Evolutionary conservation across 2,888 invertebrate species (phyloP), one percentile per base, ranked within the genome.

Genomic region (Pharmacophagus antenor): DNA sequence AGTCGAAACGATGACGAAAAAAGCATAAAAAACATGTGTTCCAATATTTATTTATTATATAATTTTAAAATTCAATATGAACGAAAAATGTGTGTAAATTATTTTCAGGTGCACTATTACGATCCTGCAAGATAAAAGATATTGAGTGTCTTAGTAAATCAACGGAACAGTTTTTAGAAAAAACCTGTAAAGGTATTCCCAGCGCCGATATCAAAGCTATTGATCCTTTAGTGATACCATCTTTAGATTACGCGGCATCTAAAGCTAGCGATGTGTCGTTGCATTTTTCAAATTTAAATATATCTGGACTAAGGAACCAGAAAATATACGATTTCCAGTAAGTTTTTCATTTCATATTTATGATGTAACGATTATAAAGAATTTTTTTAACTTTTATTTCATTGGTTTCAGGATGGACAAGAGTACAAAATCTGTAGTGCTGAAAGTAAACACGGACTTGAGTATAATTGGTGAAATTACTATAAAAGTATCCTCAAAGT

Each of bases 301-400:
- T 88, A 6, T 77, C 77, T 1, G 88, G 88, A 31, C 63, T 88
- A 56, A 84, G 77, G 59, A 70, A 77, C 52, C 79, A 79, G 63
- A 71, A 77, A 54, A 76, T 87, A 58, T 74, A 76, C 0, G 76
- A 81, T 37, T 84, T 85, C 61, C 71, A 76, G 87, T 86, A 72
- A 80, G 84, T n/a, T n/a, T n/a, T n/a, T n/a, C 18, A 20, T 44
- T 20, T 20, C 1, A 18, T n/a, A 44, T 2, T 0, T 44, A 44
- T 8, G 8, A 18, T 44, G n/a, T 44, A 18, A 10, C 5, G 10
- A 27, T 27, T 7, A 27, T 10, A 27, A 7, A 27, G 10, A 27
- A 27, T 27, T 27, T 27, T 7, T 27, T 27, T 27, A 27, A 27
- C 27, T 27, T 52, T 48, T 5, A 17, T 23, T n/a, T n/a, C 25